phyloP scores from a whole-genome alignment of 2,797 vertebrate species.

The Schizopygopsis malacanthus region DNA sequence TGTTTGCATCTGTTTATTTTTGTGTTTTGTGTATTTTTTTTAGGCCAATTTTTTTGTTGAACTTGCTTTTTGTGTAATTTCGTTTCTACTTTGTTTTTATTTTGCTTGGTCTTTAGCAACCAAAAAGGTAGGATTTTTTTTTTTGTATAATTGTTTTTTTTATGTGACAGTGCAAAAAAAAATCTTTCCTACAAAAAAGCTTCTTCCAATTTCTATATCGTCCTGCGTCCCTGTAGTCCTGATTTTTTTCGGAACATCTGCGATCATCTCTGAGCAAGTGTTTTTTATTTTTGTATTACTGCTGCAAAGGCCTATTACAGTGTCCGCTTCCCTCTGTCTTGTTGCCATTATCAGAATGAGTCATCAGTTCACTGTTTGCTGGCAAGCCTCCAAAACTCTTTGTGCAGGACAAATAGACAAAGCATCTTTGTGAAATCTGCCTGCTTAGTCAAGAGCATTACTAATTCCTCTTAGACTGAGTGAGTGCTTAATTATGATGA shows the following conservation, averaged over 20 bases:
- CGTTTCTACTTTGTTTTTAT: background rate
- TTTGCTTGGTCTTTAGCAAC: background rate
- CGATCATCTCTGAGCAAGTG: conserved; percentile 35
- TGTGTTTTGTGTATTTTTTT: background rate
- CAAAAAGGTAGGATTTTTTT: background rate
- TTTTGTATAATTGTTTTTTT: too few species aligned
- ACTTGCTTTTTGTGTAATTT: background rate
- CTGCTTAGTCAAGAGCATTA: conserved; percentile 47
- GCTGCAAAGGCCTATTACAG: conserved; percentile 35
- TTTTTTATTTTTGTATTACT: conserved; percentile 5
- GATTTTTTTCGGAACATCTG: background rate
- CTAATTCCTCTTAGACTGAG: conserved; percentile 33
- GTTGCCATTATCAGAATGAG: conserved; percentile 58
- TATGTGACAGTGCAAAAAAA: background rate
- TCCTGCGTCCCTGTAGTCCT: background rate
- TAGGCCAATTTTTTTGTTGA: background rate
- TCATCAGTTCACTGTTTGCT: conserved; percentile 52
- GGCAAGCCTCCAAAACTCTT: conserved; percentile 41
- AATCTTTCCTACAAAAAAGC: background rate
- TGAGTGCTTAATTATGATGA: conserved; percentile 41
- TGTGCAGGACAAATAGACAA: conserved; percentile 39
- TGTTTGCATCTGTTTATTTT: background rate
- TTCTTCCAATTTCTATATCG: background rate
- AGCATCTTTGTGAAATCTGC: conserved; percentile 48
- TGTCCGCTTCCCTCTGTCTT: conserved; percentile 30